A percentile compares a stretch with the other conserved stretches of the same genome.
These are phyloP conservation scores for Cheumatopsyche charites DNA, from an alignment of 1,140 invertebrate genomes.

Conservation along the genomic window DNA sequence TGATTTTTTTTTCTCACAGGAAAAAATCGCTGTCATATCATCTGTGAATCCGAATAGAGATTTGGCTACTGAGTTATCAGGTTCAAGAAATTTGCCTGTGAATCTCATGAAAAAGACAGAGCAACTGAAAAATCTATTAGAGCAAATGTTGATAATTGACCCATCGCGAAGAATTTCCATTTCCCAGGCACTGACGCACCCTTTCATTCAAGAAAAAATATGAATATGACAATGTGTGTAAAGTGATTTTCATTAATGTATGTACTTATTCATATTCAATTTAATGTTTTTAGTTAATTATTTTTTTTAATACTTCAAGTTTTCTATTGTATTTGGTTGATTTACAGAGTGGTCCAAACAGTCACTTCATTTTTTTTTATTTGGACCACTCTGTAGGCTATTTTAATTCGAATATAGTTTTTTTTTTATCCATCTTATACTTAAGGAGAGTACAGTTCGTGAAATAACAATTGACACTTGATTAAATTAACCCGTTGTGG, in stretches of 20 bases:
- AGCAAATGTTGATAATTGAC: constrained; percentile 93
- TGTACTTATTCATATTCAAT: neutral
- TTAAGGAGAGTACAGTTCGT: too few relatives aligned
- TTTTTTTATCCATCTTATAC: too few relatives aligned
- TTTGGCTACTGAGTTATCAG: constrained; percentile 84
- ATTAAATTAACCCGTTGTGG: too few relatives aligned
- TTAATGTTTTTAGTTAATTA: too few relatives aligned
- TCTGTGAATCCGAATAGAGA: constrained; percentile 88
- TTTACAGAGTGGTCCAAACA: too few relatives aligned
- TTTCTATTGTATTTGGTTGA: too few relatives aligned
- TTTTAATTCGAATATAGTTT: too few relatives aligned
- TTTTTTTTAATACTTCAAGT: too few relatives aligned
- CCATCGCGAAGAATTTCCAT: constrained; percentile 90
- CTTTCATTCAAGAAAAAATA: constrained; percentile 95
- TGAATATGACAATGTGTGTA: constrained; percentile 51
- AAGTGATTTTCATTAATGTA: constrained; percentile 3
- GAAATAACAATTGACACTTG: too few relatives aligned
- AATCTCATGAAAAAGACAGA: constrained; percentile 89
- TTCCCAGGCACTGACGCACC: constrained; percentile 92
- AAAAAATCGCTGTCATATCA: constrained; percentile 94
- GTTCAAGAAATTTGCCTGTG: constrained; percentile 79
- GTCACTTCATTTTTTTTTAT: too few relatives aligned
- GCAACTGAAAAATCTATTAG: constrained; percentile 93
- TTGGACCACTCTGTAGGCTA: too few relatives aligned
- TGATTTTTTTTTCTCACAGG: constrained; percentile 71